These are phyloP conservation scores for Meandrusa payeni DNA, from an alignment of 2,888 invertebrate genomes.

Conservation along the genomic window DNA sequence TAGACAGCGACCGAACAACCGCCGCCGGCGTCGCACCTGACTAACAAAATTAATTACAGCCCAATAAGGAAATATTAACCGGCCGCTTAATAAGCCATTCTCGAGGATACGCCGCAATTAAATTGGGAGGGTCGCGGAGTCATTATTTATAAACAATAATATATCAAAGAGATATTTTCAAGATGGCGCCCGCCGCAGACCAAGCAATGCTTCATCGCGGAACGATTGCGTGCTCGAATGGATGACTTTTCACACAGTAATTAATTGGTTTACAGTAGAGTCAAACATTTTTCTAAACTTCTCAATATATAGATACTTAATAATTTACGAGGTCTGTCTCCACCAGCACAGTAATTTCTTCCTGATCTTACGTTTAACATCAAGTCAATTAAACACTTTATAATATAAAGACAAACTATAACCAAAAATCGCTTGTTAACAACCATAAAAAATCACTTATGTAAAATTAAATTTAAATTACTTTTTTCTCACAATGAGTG, in stretches of 20 bases:
- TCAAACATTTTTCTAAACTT: background rate
- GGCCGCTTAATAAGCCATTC: constrained; percentile 77
- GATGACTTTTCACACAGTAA: constrained; percentile 29
- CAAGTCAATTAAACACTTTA: no score
- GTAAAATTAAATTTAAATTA: no score
- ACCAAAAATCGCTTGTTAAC: no score
- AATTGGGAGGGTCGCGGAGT: constrained; percentile 73
- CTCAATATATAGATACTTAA: no score
- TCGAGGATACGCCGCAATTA: constrained; percentile 76
- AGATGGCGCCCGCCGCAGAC: constrained; percentile 70
- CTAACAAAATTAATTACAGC: constrained; percentile 77
- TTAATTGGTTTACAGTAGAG: background rate
- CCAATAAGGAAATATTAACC: constrained; percentile 79
- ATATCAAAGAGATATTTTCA: constrained; percentile 78
- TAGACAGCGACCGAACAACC: constrained; percentile 48
- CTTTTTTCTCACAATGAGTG: constrained; percentile 36
- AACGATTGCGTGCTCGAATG: constrained; percentile 32
- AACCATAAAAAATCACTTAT: no score
- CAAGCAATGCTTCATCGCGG: constrained; percentile 49
- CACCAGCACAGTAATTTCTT: no score
- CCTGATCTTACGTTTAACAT: no score
- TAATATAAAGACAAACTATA: no score
- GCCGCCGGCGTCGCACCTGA: constrained; percentile 71
- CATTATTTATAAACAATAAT: constrained; percentile 80
- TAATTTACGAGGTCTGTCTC: no score